Conservation (phyloP, 2,888 invertebrate genomes). For the Hipparchia sbordonii region DNA sequence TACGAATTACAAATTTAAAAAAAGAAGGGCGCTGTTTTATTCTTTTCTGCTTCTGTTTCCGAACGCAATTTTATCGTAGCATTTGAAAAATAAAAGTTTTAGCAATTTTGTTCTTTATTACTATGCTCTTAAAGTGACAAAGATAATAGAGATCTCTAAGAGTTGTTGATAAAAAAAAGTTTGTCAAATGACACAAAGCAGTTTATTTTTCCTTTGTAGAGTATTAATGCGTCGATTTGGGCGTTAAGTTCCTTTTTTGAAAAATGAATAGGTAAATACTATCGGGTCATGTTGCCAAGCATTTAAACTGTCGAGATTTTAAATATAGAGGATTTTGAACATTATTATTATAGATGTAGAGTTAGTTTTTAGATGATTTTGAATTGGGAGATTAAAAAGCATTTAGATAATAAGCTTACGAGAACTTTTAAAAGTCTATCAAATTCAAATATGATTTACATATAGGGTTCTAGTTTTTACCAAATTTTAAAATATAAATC, state of each 20-base stretch:
- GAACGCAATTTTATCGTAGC: slow-evolving; percentile 34
- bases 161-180: slow-evolving; percentile 36
- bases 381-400: slow-evolving; percentile 21
- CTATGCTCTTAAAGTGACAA: not conserved
- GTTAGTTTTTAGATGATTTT: slow-evolving; percentile 8
- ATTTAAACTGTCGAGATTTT: slow-evolving; percentile 49
- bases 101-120: slow-evolving; percentile 47
- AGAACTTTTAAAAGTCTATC: slow-evolving; percentile 10
- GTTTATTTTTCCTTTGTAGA: slow-evolving; percentile 80
- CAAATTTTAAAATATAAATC: too few species aligned
- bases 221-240: slow-evolving; percentile 80
- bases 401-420: slow-evolving; percentile 37
- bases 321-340: slow-evolving; percentile 24
- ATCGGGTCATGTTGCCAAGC: slow-evolving; percentile 72
- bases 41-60: slow-evolving; percentile 58
- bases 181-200: slow-evolving; percentile 75
- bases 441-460: not conserved
- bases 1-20: slow-evolving; percentile 79
- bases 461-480: too few species aligned
- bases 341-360: slow-evolving; percentile 6
- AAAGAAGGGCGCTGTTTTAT: slow-evolving; percentile 74
- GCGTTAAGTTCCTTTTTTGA: slow-evolving; percentile 80
- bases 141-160: slow-evolving; percentile 23
- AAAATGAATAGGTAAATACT: slow-evolving; percentile 83
- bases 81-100: slow-evolving; percentile 1